These are phyloP conservation scores for Drosophila seclusa DNA, from an alignment of 2,888 invertebrate species.

Conservation along the genomic window DNA sequence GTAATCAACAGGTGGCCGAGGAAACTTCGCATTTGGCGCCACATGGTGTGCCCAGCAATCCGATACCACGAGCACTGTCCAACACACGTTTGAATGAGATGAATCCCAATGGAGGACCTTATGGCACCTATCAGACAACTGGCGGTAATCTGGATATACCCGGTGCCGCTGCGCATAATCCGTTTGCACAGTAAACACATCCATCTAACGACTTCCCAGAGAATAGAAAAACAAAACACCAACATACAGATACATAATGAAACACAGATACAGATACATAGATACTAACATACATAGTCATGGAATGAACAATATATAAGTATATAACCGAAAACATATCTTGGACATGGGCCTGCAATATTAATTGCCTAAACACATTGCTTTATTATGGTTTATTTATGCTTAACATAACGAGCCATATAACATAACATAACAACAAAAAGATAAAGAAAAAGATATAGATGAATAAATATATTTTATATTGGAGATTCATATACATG, in stretches of 20 bases:
- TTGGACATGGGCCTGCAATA: conserved; percentile 79
- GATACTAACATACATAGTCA: conserved; percentile 27
- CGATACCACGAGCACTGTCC: conserved; percentile 93
- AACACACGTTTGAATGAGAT: conserved; percentile 92
- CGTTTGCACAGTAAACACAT: conserved; percentile 84
- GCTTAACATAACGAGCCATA: conserved; percentile 29
- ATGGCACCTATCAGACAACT: conserved; percentile 90
- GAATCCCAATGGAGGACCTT: conserved; percentile 87
- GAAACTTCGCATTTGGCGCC: conserved; percentile 95
- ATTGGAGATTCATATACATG: conserved; percentile 32
- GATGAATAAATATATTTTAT: conserved; percentile 36
- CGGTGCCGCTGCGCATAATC: conserved; percentile 85
- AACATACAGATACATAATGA: conserved; percentile 6
- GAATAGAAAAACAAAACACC: conserved; percentile 17
- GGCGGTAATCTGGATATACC: conserved; percentile 90
- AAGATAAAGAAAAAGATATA: conserved; percentile 2
- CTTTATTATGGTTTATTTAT: conserved; percentile 70
- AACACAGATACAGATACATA: conserved; percentile 11
- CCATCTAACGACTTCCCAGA: conserved; percentile 12
- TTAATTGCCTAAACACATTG: conserved; percentile 67
- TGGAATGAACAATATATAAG: conserved; percentile 37
- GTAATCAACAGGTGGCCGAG: conserved; percentile 83
- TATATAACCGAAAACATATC: conserved; percentile 79
- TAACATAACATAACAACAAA: neutral
- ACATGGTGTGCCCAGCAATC: conserved; percentile 97